phyloP scores from a whole-genome alignment of 2,888 invertebrate species.

The Erannis defoliaria region DNA sequence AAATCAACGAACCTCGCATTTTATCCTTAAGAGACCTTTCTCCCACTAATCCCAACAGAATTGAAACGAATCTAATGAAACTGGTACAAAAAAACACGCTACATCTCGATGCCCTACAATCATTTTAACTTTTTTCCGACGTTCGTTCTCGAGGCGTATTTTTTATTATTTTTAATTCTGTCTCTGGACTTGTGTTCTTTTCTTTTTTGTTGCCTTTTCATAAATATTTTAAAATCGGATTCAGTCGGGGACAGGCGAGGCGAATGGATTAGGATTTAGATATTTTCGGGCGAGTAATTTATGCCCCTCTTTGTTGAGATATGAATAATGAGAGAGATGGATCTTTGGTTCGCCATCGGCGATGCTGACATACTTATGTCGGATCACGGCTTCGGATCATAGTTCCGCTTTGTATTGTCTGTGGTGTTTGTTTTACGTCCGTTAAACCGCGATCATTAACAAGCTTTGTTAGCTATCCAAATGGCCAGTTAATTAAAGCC shows the following conservation, averaged over 20 bases:
- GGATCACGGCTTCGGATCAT: slow-evolving; percentile 50
- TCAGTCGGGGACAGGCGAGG: slow-evolving; percentile 81
- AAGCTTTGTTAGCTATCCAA: slow-evolving; percentile 33
- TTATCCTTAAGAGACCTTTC: slow-evolving; percentile 80
- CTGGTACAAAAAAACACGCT: slow-evolving; percentile 67
- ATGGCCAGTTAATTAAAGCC: slow-evolving; percentile 26
- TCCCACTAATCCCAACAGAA: slow-evolving; percentile 82
- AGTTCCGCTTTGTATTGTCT: slow-evolving; percentile 59
- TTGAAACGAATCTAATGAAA: slow-evolving; percentile 85
- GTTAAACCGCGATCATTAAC: slow-evolving; percentile 33
- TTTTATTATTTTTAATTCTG: slow-evolving; percentile 81
- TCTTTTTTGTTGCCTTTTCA: slow-evolving; percentile 79
- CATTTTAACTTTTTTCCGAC: slow-evolving; percentile 83
- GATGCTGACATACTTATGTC: slow-evolving; percentile 51
- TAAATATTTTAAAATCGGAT: slow-evolving; percentile 86
- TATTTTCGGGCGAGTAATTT: slow-evolving; percentile 84
- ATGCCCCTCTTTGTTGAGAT: slow-evolving; percentile 83
- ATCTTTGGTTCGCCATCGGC: slow-evolving; percentile 64
- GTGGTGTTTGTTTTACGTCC: slow-evolving; percentile 35
- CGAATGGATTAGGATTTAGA: slow-evolving; percentile 86
- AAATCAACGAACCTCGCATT: slow-evolving; percentile 82
- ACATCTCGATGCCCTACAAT: slow-evolving; percentile 81
- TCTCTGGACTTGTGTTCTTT: slow-evolving; percentile 72
- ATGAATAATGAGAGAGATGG: slow-evolving; percentile 81
- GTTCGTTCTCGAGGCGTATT: slow-evolving; percentile 76